Base-by-base conservation (phyloP, 2,113 vertebrate species). In the Picathartes gymnocephalus region DNA sequence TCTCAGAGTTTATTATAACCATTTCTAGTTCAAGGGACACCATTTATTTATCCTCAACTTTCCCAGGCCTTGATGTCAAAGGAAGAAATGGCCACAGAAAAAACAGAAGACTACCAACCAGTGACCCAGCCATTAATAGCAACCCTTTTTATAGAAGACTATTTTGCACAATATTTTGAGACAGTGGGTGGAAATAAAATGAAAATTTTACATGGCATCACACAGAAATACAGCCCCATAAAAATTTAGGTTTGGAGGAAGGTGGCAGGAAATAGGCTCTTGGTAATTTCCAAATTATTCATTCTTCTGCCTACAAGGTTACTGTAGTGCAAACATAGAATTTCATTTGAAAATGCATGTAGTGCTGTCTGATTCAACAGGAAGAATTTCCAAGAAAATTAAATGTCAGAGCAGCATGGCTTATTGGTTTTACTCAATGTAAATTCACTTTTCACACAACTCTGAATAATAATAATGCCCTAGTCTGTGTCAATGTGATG, bases 321-420 rank as follows among this genome's bases (percentile, higher is more conserved):
- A 90, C 39, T 95, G 79, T 31, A 81, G 33, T 69, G 45, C 84
- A 93, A 92, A 92, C 37, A 86, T 13, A 81, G 78, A 69, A 81
- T 86, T 94, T 86, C 77, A 96, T 97, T 96, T 95, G 77, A 93
- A 96, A 97, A 95, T 71, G 28, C 51, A 31, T 50, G 62, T 83
- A 86, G 69, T 81, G 65, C 48, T 91, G 70, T 65, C 86, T 86
- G 90, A 92, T 94, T 97, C 56, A 57, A 92, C 65, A 95, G 72
- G 35, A 97, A 95, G 91, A 94, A 93, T 93, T 97, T 97, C 94
- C 92, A 97, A 91, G 94, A 96, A 97, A 98, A 98, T 95, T 94
- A 98, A 97, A 97, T 96, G 96, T 97, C 96, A 97, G 88, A 73
- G 77, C 51, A 85, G 81, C 44, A 76, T 1, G 7, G 95, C 89